Conservation (phyloP, 2,113 vertebrate genomes). For the Puntigrus tetrazona region DNA sequence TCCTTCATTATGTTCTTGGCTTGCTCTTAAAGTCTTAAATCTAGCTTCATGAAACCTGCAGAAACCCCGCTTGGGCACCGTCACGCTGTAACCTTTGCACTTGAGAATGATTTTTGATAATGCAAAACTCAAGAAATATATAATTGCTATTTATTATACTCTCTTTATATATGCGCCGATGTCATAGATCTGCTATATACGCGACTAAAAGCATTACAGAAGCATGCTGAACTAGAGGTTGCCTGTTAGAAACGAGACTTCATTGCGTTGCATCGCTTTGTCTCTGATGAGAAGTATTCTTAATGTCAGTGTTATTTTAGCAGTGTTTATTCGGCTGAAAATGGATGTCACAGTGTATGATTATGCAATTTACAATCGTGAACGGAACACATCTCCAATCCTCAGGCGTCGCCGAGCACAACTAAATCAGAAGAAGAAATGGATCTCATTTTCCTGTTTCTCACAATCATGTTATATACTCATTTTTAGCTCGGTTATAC, state of each 20-base stretch:
- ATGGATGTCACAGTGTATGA: neutral
- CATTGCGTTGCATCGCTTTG: slow-evolving; percentile 31
- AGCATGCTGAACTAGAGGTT: slow-evolving; percentile 45
- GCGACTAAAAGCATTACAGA: slow-evolving; percentile 16
- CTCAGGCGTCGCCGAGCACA: neutral
- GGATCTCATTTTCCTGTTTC: neutral
- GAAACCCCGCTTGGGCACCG: neutral
- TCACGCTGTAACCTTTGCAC: slow-evolving; percentile 18
- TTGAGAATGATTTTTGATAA: slow-evolving; percentile 47
- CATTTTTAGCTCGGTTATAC: no score
- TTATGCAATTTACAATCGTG: neutral
- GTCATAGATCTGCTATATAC: slow-evolving; percentile 38
- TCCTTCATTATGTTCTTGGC: no score
- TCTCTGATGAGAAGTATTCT: slow-evolving; percentile 55
- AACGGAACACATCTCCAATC: neutral
- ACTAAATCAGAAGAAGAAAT: neutral
- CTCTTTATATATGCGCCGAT: slow-evolving; percentile 36
- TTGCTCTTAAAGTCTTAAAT: neutral
- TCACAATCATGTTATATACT: neutral
- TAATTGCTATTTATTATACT: slow-evolving; percentile 25
- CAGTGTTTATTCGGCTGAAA: neutral
- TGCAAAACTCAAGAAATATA: slow-evolving; percentile 16
- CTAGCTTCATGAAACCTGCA: neutral
- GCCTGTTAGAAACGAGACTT: slow-evolving; percentile 52
- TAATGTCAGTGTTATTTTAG: slow-evolving; percentile 45